Evolutionary conservation across 2,888 invertebrate species (phyloP).

Genomic region (Amphipyra tragopoginis): DNA sequence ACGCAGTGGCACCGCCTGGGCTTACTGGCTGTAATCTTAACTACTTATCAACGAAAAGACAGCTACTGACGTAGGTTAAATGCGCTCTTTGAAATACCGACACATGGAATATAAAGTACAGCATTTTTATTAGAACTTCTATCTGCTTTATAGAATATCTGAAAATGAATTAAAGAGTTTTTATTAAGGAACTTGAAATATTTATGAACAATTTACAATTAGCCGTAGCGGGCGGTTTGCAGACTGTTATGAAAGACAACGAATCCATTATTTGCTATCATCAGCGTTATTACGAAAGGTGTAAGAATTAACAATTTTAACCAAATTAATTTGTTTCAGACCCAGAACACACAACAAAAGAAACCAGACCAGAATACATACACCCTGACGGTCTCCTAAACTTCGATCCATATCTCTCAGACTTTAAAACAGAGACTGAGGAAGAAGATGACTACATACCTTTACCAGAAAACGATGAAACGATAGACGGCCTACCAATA

Average conservation of each 20-base stretch:
- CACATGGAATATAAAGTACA: conserved; percentile 11
- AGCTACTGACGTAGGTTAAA: conserved; percentile 50
- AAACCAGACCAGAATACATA: conserved; percentile 84
- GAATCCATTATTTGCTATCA: too few relatives aligned
- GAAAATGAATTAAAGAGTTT: conserved; percentile 5
- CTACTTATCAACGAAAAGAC: conserved; percentile 51
- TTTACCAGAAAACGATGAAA: conserved; percentile 89
- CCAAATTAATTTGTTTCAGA: conserved; percentile 69
- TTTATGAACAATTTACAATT: too few relatives aligned
- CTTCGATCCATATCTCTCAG: conserved; percentile 84
- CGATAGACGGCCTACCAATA: conserved; percentile 94
- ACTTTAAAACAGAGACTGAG: conserved; percentile 81
- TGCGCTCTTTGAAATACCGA: conserved; percentile 43
- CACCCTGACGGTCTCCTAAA: conserved; percentile 83
- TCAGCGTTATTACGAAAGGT: too few relatives aligned
- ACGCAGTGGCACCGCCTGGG: conserved; percentile 30
- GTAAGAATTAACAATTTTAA: too few relatives aligned
- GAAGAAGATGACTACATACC: conserved; percentile 88
- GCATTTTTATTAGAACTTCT: conserved; percentile 9
- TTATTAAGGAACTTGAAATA: not conserved
- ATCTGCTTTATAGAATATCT: conserved; percentile 3
- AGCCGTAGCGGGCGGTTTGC: too few relatives aligned
- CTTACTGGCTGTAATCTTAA: conserved; percentile 44
- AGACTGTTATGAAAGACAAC: too few relatives aligned
- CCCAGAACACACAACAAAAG: conserved; percentile 81